Evolutionary conservation across 2,113 vertebrate genomes (phyloP), one percentile per base, ranked within the genome.

Genomic region (Epinephelus fuscoguttatus): DNA sequence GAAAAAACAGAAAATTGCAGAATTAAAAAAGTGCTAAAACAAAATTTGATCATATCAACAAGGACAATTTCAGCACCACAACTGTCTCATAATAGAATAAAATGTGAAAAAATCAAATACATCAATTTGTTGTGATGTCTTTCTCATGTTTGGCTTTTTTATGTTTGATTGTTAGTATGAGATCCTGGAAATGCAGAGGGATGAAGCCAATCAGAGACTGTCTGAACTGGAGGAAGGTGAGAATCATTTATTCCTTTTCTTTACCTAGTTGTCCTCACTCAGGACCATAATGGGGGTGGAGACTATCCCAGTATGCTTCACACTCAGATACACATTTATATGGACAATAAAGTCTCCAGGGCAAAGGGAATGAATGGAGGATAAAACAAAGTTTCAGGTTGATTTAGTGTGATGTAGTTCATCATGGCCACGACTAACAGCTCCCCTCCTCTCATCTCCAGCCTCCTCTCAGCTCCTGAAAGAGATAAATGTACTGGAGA

Each of bases 381-480:
- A 30, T 18, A 12, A 62, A 23, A 62, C 30, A 21, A 62, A 37
- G 47, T 49, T 49, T 17, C 47, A 49, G 47, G 47, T 14, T n/a
- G 10, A 42, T 63, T 63, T 6, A 40, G 37, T 63, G 61, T 2
- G 12, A n/a, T 18, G 55, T 42, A 18, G 7, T 61, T n/a, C n/a
- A 14, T 27, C 9, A 12, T 45, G 42, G 1, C 42, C 42, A 45
- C 3, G 66, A 56, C 27, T 70, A 66, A 70, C 6, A 9, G 4
- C n/a, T 21, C 6, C 6, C 12, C 33, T 70, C 0, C 30, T 71
- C 75, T 40, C 6, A 2, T 60, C 6, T 18, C 4, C 59, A 97
- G 97, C 88, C 0, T 96, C 96, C 0, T 84, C 66, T 89, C 95
- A 92, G 15, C 93, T 97, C 57, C 88, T 97, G 81, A 95, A 94